phyloP scores from a whole-genome alignment of 2,113 vertebrate species.

The Erpornis zantholeuca region DNA sequence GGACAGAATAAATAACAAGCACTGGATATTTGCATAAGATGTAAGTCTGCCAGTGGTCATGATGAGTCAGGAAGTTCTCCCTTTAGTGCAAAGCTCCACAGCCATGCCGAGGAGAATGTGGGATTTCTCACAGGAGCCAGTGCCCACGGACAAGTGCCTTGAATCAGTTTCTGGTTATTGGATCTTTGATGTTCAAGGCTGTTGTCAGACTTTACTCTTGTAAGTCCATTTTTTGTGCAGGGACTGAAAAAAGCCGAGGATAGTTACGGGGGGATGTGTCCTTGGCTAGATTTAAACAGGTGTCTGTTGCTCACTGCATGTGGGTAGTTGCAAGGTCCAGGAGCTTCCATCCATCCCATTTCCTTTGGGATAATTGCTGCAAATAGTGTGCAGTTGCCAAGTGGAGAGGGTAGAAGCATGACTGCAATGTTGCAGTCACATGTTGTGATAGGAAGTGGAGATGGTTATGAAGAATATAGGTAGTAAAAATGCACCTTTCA shows the following conservation, averaged over 20 bases:
- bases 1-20: background rate
- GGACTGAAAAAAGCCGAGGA: background rate
- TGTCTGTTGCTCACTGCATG: background rate
- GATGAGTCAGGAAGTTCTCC: background rate
- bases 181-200: background rate
- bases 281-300: background rate
- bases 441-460: background rate
- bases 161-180: background rate
- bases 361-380: background rate
- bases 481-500: background rate
- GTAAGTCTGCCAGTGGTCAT: rapidly evolving
- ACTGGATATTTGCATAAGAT: background rate
- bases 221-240: background rate
- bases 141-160: rapidly evolving
- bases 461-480: background rate
- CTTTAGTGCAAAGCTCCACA: background rate
- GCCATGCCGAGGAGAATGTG: background rate
- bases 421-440: background rate
- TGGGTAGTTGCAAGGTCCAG: background rate
- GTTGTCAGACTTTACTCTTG: background rate
- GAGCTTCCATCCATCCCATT: background rate
- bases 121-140: background rate
- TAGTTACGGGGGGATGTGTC: background rate
- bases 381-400: background rate
- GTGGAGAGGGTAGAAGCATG: background rate